Conservation (phyloP, 2,888 invertebrate species). For the Ctenicera cuprea region DNA sequence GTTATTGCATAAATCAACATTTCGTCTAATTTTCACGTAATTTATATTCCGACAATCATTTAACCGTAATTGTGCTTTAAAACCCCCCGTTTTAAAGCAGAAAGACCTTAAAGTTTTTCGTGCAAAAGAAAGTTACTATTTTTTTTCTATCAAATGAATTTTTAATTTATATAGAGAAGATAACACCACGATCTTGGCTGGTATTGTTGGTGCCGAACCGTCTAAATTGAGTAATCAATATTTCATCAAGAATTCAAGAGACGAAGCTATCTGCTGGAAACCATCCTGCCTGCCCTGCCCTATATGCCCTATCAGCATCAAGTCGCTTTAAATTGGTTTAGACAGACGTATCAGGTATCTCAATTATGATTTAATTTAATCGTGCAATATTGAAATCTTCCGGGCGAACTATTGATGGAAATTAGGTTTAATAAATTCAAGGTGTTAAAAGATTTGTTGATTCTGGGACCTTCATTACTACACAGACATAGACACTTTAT, state of each 20-base stretch:
- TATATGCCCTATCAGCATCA: constrained; percentile 54
- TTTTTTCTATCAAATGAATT: constrained; percentile 8
- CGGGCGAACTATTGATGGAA: constrained; percentile 30
- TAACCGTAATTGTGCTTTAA: neutral
- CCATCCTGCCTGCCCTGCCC: constrained; percentile 32
- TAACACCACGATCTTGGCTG: constrained; percentile 30
- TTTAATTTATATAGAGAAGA: constrained; percentile 35
- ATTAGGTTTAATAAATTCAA: constrained; percentile 26
- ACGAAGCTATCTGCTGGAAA: constrained; percentile 42
- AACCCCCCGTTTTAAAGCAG: too few relatives aligned
- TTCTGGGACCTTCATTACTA: neutral
- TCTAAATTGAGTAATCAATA: constrained; percentile 59
- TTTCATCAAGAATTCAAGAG: constrained; percentile 60
- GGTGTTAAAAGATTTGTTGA: neutral
- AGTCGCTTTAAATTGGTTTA: constrained; percentile 52
- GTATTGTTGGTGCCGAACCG: constrained; percentile 48
- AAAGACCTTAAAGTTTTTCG: too few relatives aligned
- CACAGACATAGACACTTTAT: too few relatives aligned
- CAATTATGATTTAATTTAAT: constrained; percentile 57
- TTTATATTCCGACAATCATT: neutral
- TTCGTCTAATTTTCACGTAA: constrained; percentile 15
- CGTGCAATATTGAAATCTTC: constrained; percentile 41
- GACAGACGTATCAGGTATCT: constrained; percentile 57
- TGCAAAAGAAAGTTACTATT: neutral
- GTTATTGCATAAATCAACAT: constrained; percentile 17